These are phyloP conservation scores for Epinotia brunnichana DNA, from an alignment of 2,888 invertebrate genomes.

Conservation along the genomic window DNA sequence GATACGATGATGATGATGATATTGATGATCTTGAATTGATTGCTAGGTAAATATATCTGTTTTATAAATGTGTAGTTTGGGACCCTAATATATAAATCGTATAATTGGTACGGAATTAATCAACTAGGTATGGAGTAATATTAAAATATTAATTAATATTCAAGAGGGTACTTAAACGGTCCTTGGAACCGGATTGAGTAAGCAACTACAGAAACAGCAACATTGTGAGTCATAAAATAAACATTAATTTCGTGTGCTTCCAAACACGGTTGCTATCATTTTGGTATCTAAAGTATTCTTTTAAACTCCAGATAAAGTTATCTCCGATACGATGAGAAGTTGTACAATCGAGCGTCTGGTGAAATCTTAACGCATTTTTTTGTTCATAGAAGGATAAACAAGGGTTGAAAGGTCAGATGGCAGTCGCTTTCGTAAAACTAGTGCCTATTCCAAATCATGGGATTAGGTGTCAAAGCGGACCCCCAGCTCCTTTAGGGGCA, in stretches of 20 bases:
- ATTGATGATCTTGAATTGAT: too few relatives aligned
- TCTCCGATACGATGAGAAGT: not conserved
- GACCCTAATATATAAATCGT: too few relatives aligned
- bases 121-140: not conserved
- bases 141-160: not conserved
- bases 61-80: not conserved
- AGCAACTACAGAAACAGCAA: not conserved
- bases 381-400: too few relatives aligned
- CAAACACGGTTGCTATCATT: not conserved
- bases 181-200: not conserved
- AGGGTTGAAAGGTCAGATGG: too few relatives aligned
- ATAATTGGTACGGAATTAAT: too few relatives aligned
- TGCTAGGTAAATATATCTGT: not conserved
- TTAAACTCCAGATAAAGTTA: conserved; percentile 13
- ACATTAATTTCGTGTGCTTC: not conserved
- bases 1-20: too few relatives aligned
- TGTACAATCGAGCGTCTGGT: too few relatives aligned
- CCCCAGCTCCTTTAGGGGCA: too few relatives aligned
- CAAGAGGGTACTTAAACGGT: not conserved
- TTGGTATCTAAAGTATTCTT: not conserved
- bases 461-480: too few relatives aligned
- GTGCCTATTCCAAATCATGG: too few relatives aligned
- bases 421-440: too few relatives aligned
- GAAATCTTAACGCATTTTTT: too few relatives aligned
- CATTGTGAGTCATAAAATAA: not conserved